These are phyloP conservation scores for Chrysemys picta DNA, from an alignment of 2,113 vertebrate genomes.

Conservation along the genomic window DNA sequence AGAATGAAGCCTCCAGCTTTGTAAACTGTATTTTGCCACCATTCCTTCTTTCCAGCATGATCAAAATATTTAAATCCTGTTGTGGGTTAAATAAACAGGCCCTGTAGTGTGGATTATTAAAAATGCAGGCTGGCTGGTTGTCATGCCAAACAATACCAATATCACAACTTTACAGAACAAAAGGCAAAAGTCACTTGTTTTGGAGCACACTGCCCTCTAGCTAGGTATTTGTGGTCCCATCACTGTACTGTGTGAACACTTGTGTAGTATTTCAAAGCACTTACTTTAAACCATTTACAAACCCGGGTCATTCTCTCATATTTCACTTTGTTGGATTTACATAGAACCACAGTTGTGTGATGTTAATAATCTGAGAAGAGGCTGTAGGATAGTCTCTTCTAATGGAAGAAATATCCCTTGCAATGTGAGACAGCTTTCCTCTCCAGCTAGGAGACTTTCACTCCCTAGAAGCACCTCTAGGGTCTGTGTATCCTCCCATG, in stretches of 20 bases:
- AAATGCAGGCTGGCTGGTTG: background rate
- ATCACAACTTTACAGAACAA: no score
- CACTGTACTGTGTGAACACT: no score
- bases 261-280: no score
- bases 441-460: background rate
- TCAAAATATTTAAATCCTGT: background rate
- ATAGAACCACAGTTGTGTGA: background rate
- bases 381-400: background rate
- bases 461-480: background rate
- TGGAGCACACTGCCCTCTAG: no score
- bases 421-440: no score
- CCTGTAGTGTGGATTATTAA: background rate
- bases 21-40: background rate
- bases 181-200: no score
- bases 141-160: rapidly evolving
- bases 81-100: background rate
- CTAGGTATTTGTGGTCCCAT: no score
- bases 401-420: background rate
- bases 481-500: background rate
- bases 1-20: background rate
- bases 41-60: background rate
- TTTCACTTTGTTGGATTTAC: background rate
- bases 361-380: background rate
- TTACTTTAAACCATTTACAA: no score
- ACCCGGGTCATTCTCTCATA: rapidly evolving